phyloP scores from a whole-genome alignment of 1,140 invertebrate genomes.

The Apis florea region DNA sequence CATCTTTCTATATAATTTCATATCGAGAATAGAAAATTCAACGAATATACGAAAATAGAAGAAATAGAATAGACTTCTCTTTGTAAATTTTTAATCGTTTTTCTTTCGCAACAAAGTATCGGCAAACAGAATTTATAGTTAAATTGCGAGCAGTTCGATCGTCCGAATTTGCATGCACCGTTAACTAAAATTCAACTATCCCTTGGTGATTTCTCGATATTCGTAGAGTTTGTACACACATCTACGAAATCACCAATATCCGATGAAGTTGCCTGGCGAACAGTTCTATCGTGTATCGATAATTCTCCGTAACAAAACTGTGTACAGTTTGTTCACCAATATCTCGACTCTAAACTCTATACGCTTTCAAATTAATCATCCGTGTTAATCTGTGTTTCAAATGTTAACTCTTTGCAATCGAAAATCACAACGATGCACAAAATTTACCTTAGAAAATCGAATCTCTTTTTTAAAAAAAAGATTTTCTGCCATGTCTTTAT shows the following conservation, averaged over 20 bases:
- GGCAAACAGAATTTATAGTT: background rate
- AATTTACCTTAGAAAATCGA: too few species aligned
- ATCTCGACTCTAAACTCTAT: background rate
- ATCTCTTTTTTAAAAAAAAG: too few species aligned
- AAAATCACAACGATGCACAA: too few species aligned
- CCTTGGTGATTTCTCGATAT: background rate
- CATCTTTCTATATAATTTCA: too few species aligned
- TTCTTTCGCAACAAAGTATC: background rate
- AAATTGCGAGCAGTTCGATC: background rate
- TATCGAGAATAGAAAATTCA: too few species aligned
- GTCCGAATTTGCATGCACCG: background rate
- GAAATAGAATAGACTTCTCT: background rate
- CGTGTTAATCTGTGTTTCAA: background rate
- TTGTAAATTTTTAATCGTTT: too few species aligned
- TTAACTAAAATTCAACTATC: slow-evolving; percentile 1
- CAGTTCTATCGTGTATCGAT: background rate
- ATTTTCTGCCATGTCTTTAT: too few species aligned
- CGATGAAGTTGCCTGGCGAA: background rate
- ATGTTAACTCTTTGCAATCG: too few species aligned
- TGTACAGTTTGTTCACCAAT: background rate
- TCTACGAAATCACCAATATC: background rate
- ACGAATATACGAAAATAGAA: too few species aligned
- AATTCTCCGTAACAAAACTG: background rate
- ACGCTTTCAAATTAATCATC: background rate
- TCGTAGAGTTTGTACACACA: background rate